Conservation (phyloP, 2,797 vertebrate species). For the Knipowitschia caucasica region DNA sequence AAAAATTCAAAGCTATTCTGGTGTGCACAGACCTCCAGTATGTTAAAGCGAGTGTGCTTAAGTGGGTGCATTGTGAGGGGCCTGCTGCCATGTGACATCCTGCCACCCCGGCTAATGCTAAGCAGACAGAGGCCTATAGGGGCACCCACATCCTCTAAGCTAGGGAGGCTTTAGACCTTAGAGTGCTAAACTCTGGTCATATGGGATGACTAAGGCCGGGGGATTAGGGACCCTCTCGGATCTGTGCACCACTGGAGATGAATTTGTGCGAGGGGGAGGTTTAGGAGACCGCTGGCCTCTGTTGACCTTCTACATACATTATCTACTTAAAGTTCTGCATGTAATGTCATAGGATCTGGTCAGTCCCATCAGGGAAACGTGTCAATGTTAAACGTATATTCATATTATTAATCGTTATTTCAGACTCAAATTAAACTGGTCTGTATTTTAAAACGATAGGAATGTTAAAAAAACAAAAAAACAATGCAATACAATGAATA, state of each 20-base stretch:
- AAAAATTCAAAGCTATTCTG: conserved; percentile 27
- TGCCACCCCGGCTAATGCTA: conserved; percentile 47
- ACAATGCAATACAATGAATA: too few relatives aligned
- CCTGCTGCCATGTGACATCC: conserved; percentile 57
- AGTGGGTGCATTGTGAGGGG: conserved; percentile 48
- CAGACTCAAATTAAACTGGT: too few relatives aligned
- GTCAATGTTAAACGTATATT: background rate
- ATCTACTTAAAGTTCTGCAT: conserved; percentile 29
- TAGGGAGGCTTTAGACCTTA: conserved; percentile 65
- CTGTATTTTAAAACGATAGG: too few relatives aligned
- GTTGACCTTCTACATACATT: conserved; percentile 48
- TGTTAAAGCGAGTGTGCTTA: conserved; percentile 43
- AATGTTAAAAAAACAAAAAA: too few relatives aligned
- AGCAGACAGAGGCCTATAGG: conserved; percentile 40
- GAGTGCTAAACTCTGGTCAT: conserved; percentile 62
- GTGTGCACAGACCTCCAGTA: conserved; percentile 41
- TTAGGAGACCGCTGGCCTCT: conserved; percentile 45
- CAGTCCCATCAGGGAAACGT: background rate
- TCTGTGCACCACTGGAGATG: conserved; percentile 42
- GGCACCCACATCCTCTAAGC: conserved; percentile 42
- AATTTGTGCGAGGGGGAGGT: conserved; percentile 59
- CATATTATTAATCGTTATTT: too few relatives aligned
- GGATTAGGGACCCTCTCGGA: conserved; percentile 56
- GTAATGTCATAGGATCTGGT: background rate
- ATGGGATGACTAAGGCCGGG: conserved; percentile 62